phyloP scores from a whole-genome alignment of 2,113 vertebrate species.

The Arothron firmamentum region DNA sequence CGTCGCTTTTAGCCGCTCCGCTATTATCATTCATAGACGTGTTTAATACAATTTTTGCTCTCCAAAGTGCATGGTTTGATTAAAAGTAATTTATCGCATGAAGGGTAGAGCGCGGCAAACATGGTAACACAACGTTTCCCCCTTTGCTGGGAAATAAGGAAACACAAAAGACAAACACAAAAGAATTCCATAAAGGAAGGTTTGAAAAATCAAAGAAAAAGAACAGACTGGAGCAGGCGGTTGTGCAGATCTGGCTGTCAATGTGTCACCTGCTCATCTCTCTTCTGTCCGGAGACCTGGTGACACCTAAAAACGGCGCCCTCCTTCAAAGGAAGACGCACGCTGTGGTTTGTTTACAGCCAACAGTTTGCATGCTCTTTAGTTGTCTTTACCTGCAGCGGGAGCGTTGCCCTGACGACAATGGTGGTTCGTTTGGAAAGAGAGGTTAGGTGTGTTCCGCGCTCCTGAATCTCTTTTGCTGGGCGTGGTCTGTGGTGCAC shows the following conservation, averaged over 20 bases:
- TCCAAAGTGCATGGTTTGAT: not conserved
- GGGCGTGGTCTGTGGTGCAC: not conserved
- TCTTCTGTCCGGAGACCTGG: not conserved
- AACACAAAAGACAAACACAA: not conserved
- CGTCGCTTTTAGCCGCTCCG: not conserved
- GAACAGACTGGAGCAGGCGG: not conserved
- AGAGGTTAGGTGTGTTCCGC: too few relatives aligned
- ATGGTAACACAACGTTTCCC: not conserved
- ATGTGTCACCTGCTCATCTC: conserved; percentile 1
- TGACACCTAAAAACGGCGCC: conserved; percentile 15
- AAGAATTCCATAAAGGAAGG: not conserved
- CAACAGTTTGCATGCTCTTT: too few relatives aligned
- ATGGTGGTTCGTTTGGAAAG: too few relatives aligned
- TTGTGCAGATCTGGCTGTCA: conserved; percentile 16
- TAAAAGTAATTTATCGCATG: not conserved
- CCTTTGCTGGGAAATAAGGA: not conserved
- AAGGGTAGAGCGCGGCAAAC: not conserved
- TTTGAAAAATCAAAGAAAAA: not conserved
- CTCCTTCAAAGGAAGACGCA: not conserved
- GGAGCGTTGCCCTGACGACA: too few relatives aligned
- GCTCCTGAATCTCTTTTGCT: too few relatives aligned
- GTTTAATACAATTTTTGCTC: not conserved
- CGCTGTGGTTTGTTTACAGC: too few relatives aligned
- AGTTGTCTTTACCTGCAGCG: too few relatives aligned
- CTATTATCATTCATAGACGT: not conserved